Percentiles rank a stretch among this genome's conserved stretches.
Conservation (phyloP, 2,797 vertebrate genomes). For the Ceryle rudis region DNA sequence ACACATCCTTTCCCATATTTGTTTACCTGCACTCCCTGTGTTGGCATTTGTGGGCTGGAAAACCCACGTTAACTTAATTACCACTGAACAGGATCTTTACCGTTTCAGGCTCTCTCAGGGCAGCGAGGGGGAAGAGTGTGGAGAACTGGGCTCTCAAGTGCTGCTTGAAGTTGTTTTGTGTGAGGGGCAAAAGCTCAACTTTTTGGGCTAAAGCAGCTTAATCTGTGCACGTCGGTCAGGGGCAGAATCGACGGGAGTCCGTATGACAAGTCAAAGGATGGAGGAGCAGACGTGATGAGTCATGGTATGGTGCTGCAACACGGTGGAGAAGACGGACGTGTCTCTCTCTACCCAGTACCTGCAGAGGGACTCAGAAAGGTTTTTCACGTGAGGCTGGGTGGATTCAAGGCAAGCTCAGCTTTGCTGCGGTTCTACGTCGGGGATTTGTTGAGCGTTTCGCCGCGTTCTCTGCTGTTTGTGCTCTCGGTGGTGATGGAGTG, state of each 20-base stretch:
- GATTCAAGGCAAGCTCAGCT: background rate
- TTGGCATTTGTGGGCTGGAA: background rate
- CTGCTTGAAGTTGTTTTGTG: background rate
- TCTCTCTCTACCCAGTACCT: background rate
- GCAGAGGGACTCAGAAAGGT: background rate
- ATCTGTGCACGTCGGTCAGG: background rate
- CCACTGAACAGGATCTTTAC: background rate
- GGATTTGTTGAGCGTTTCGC: background rate
- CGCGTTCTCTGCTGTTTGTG: background rate
- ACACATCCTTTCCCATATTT: background rate
- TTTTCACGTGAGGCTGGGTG: background rate
- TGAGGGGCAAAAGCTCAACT: background rate
- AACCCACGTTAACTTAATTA: background rate
- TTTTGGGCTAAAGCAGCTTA: background rate
- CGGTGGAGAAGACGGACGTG: background rate
- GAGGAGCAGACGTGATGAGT: background rate
- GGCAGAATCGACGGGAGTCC: background rate
- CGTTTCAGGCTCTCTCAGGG: background rate
- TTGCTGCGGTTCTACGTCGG: background rate
- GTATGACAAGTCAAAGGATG: background rate
- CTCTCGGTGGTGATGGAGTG: background rate
- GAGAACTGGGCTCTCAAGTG: background rate
- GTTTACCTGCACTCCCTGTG: background rate
- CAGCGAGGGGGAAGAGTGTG: background rate
- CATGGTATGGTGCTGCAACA: background rate